phyloP scores from a whole-genome alignment of 2,888 invertebrate genomes.

The Scaptomyza flava region DNA sequence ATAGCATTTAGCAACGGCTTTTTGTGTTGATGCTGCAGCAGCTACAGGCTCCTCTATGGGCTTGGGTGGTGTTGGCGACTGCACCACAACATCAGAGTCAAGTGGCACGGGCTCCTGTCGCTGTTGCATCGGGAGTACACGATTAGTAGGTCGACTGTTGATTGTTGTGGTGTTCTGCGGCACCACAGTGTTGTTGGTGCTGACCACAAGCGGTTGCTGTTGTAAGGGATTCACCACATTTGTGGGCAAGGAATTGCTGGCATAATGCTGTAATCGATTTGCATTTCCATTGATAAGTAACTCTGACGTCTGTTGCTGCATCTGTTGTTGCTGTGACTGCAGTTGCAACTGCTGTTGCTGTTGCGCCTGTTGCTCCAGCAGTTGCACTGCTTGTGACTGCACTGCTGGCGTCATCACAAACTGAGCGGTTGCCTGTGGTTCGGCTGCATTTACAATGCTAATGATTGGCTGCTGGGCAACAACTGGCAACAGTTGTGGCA shows the following conservation, averaged over 20 bases:
- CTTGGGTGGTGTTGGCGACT: constrained; percentile 69
- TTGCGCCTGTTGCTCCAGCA: constrained; percentile 47
- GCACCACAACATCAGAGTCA: constrained; percentile 51
- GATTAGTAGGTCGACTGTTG: constrained; percentile 88
- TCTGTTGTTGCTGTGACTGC: constrained; percentile 15
- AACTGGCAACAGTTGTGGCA: constrained; percentile 21
- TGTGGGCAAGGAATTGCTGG: constrained; percentile 86
- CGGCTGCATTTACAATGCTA: constrained; percentile 49
- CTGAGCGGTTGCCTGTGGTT: constrained; percentile 33
- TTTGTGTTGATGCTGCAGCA: constrained; percentile 45
- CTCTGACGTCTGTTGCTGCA: constrained; percentile 42
- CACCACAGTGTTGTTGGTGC: constrained; percentile 74
- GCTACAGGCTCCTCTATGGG: constrained; percentile 59
- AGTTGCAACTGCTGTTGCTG: constrained; percentile 29
- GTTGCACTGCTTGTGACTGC: constrained; percentile 45
- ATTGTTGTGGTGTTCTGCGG: constrained; percentile 70
- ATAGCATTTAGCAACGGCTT: constrained; percentile 50
- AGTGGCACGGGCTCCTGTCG: constrained; percentile 85
- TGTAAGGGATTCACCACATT: constrained; percentile 90
- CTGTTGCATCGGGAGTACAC: constrained; percentile 91
- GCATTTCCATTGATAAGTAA: constrained; percentile 44
- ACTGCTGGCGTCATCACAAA: constrained; percentile 47
- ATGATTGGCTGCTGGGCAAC: constrained; percentile 53
- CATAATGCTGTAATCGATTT: constrained; percentile 63
- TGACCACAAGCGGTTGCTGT: constrained; percentile 77